Evolutionary conservation across 1,140 invertebrate species (phyloP).

Genomic region (Tyrophagus putrescentiae): DNA sequence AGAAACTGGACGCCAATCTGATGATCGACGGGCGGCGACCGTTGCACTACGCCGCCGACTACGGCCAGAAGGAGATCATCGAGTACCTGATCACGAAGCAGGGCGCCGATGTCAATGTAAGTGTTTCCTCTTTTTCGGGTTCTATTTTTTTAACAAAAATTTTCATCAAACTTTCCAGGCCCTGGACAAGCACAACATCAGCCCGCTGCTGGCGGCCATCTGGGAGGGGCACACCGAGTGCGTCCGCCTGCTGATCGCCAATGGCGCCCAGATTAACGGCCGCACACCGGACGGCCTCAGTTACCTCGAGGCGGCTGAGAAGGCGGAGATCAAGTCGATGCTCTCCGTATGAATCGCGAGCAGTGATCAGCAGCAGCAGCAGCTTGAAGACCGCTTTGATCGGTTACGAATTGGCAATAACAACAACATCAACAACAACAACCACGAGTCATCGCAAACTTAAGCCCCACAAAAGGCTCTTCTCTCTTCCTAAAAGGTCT

Average conservation of each 20-base stretch:
- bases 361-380: background rate
- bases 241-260: slow-evolving; percentile 68
- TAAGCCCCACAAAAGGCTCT: too few species aligned
- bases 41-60: slow-evolving; percentile 82
- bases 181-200: slow-evolving; percentile 84
- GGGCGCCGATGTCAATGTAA: slow-evolving; percentile 86
- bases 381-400: too few species aligned
- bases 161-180: slow-evolving; percentile 39
- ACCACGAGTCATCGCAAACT: too few species aligned
- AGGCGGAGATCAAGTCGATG: slow-evolving; percentile 70
- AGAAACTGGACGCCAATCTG: slow-evolving; percentile 70
- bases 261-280: slow-evolving; percentile 67
- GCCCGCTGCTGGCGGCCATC: slow-evolving; percentile 73
- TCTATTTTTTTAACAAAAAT: slow-evolving; percentile 12
- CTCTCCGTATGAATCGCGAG: slow-evolving; percentile 17
- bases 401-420: too few species aligned
- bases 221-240: slow-evolving; percentile 88
- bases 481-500: too few species aligned
- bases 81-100: slow-evolving; percentile 62
- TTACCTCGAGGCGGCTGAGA: slow-evolving; percentile 76
- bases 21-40: slow-evolving; percentile 68
- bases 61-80: slow-evolving; percentile 79
- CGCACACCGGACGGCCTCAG: slow-evolving; percentile 66
- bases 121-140: slow-evolving; percentile 31
- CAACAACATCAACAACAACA: too few species aligned